A percentile compares a stretch with the other conserved stretches of the same genome.
Conservation (phyloP, 2,888 invertebrate species). For the Lithophane socia region DNA sequence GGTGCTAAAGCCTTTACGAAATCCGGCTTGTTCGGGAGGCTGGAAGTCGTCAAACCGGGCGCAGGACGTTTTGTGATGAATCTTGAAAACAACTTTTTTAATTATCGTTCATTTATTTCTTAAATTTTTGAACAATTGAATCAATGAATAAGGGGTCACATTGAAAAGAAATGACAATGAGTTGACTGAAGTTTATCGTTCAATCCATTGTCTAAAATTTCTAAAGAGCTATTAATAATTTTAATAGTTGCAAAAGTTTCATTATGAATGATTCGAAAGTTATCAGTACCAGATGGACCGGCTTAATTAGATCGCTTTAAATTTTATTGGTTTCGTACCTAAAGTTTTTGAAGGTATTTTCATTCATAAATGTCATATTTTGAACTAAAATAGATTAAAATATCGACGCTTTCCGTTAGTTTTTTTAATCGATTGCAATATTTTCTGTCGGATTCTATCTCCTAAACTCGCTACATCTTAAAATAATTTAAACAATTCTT, state of each 20-base stretch:
- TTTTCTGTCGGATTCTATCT: background rate
- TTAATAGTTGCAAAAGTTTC: slow-evolving; percentile 48
- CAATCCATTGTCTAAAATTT: slow-evolving; percentile 35
- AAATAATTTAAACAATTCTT: background rate
- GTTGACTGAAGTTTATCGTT: slow-evolving; percentile 21
- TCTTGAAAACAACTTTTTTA: too few species aligned
- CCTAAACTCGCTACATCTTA: background rate
- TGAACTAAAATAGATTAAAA: background rate
- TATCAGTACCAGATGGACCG: slow-evolving; percentile 44
- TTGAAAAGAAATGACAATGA: slow-evolving; percentile 20
- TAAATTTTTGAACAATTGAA: background rate
- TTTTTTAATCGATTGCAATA: background rate
- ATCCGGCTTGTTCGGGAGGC: too few species aligned
- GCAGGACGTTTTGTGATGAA: too few species aligned
- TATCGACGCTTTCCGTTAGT: fast-evolving
- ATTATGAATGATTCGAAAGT: slow-evolving; percentile 59
- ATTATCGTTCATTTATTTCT: too few species aligned
- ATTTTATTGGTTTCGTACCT: slow-evolving; percentile 23
- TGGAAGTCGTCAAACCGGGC: too few species aligned
- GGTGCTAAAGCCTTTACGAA: too few species aligned
- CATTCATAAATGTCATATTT: slow-evolving; percentile 7
- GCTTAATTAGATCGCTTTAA: slow-evolving; percentile 36
- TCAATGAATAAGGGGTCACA: slow-evolving; percentile 8
- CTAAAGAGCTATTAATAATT: slow-evolving; percentile 48
- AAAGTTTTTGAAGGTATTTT: slow-evolving; percentile 5